phyloP scores from a whole-genome alignment of 2,888 invertebrate species.

The Metacarcinus magister region DNA sequence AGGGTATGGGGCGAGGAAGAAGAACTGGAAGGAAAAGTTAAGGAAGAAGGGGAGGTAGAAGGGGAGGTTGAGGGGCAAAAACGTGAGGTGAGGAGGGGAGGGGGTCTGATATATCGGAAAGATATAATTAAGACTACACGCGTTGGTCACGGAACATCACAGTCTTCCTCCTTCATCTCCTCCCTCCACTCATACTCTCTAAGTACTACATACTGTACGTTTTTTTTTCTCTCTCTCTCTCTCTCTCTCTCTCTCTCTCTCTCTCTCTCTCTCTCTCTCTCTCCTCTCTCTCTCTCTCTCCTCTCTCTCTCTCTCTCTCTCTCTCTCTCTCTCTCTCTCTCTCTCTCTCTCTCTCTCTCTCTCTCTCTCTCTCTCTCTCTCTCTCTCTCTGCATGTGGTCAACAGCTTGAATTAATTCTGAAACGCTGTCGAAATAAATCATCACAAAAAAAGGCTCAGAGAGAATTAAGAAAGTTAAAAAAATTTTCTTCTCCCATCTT shows the following conservation, averaged over 20 bases:
- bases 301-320: not conserved
- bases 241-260: not conserved
- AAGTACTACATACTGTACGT: not conserved
- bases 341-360: conserved; percentile 18
- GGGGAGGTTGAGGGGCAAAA: not conserved
- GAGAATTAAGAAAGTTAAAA: not conserved
- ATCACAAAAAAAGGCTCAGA: not conserved
- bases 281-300: not conserved
- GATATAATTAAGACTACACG: conserved; percentile 41
- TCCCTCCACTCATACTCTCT: not conserved
- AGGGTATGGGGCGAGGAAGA: not conserved
- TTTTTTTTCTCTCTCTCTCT: not conserved
- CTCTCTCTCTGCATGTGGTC: conserved; percentile 33
- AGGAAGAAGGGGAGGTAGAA: not conserved
- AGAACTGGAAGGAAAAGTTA: not conserved
- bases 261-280: not conserved
- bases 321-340: not conserved
- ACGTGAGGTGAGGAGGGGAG: not conserved
- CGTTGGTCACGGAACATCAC: conserved; percentile 1
- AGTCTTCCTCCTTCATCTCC: not conserved
- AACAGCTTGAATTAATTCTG: not conserved
- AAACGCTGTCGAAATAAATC: conserved; percentile 10
- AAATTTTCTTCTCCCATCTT: not conserved
- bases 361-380: conserved; percentile 34
- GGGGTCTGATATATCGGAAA: not conserved